Evolutionary conservation across 2,113 vertebrate species (phyloP), one percentile per base, ranked within the genome.

Genomic region (Labrus mixtus): DNA sequence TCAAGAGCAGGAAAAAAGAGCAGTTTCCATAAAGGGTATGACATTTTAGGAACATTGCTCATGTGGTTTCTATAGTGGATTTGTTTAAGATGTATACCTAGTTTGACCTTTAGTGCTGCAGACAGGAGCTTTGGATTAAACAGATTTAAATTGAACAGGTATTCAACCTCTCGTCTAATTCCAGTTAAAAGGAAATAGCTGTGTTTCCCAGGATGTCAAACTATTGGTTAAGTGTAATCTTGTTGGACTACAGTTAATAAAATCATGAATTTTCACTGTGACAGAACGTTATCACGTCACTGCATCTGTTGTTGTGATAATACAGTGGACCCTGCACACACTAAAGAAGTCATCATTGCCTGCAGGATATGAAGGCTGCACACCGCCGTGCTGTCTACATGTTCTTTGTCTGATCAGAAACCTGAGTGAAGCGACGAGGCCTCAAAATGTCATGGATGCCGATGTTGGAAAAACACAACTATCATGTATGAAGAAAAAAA

Each of bases 401-500:
- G 23, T 17, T 77, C 64, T 69, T 81, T 72, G 84, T 89, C 56
- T 25, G 16, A 58, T 55, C 15, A 57, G 77, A 86, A 82, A 88
- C 64, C 41, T 73, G 72, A 85, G 76, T 20, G 55, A 70, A 51
- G 60, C 10, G 1, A n/a, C 3, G 0, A 48, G 61, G 57, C 67
- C 64, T 70, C n/a, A 70, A 48, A 62, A 61, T 74, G 54, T 68
- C 79, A 73, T 4, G 16, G 36, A 41, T 1, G 10, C 43, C 80
- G 72, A 60, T 69, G 36, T 23, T 39, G 46, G 19, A 65, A 50
- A 68, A 73, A 68, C 63, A 55, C 25, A 65, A 20, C n/a, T 2
- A 51, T 48, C 48, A 20, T 10, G 2, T 46, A 62, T 55, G 59
- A 29, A 79, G 76, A 53, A n/a, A 46, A 62, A 74, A 25, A 8